Percentiles rank a stretch among this genome's conserved stretches.
These are phyloP conservation scores for Lophochroa leadbeateri DNA, from an alignment of 2,113 vertebrate species.

Conservation along the genomic window DNA sequence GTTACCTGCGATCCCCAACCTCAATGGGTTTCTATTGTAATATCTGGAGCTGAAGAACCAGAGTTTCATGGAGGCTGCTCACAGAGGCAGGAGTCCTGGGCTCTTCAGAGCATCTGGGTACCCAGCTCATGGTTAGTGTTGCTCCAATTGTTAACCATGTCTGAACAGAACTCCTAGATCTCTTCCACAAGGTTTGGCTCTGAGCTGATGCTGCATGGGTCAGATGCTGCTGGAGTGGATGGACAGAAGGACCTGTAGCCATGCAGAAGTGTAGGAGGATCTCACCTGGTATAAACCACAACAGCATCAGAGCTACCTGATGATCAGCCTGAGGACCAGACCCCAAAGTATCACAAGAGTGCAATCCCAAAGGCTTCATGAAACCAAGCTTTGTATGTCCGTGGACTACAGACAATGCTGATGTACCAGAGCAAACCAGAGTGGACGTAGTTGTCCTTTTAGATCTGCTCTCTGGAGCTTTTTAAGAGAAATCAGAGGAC, in stretches of 20 bases:
- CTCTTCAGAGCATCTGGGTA: neutral
- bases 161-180: neutral
- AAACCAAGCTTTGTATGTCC: neutral
- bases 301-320: neutral
- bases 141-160: neutral
- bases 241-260: neutral
- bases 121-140: neutral
- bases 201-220: neutral
- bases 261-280: neutral
- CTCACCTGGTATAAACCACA: accelerated
- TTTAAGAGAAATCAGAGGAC: neutral
- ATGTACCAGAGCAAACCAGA: neutral
- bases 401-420: neutral
- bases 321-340: neutral
- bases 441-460: neutral
- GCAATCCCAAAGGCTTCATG: accelerated
- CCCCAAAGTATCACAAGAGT: neutral
- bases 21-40: neutral
- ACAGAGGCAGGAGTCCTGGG: neutral
- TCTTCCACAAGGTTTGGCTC: neutral
- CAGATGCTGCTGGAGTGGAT: neutral
- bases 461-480: neutral
- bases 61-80: neutral
- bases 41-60: neutral
- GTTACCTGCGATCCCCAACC: neutral